Base-by-base conservation (phyloP, 2,113 vertebrate species). In the Nansenia antarctica region DNA sequence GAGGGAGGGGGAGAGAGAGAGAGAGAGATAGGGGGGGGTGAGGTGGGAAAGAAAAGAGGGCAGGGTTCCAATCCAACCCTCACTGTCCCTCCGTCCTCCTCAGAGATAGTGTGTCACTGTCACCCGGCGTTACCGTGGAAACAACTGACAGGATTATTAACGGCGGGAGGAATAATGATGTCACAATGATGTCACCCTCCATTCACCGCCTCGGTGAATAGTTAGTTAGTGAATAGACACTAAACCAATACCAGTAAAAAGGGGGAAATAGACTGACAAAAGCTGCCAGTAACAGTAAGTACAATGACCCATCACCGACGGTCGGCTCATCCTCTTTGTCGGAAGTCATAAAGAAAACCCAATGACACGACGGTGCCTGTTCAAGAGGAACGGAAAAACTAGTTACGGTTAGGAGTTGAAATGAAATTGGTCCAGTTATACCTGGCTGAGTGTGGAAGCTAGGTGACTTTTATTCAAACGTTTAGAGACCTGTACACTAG, bases 111-210 rank as follows among this genome's bases (percentile, higher is more conserved):
- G n/a, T n/a, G n/a, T n/a, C n/a, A n/a, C n/a, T n/a, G 42, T 27
- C 35, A 58, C 61, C 15, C 2, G 34, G 37, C 15, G 75, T 84
- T 87, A 80, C 79, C 54, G 5, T 73, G 76, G 82, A 76, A 88
- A 90, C 69, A 47, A 64, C 52, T 42, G 47, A 34, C 49, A 5
- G n/a, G n/a, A n/a, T n/a, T n/a, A n/a, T n/a, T 2, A 26, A 55
- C n/a, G 11, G 20, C 2, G 24, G 11, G 53, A 11, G 24, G 53
- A n/a, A n/a, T n/a, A n/a, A n/a, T n/a, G n/a, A n/a, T 11, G 53
- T 9, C 22, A 12, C 12, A 55, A 2, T 26, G 24, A 20, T 24
- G 5, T 35, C 20, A 27, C 3, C 37, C 37, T 42, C 37, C 5
- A 42, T 14, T 39, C n/a, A n/a, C n/a, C n/a, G n/a, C n/a, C n/a